Evolutionary conservation across 2,113 vertebrate species (phyloP).

Genomic region (Toxotes jaculatrix): DNA sequence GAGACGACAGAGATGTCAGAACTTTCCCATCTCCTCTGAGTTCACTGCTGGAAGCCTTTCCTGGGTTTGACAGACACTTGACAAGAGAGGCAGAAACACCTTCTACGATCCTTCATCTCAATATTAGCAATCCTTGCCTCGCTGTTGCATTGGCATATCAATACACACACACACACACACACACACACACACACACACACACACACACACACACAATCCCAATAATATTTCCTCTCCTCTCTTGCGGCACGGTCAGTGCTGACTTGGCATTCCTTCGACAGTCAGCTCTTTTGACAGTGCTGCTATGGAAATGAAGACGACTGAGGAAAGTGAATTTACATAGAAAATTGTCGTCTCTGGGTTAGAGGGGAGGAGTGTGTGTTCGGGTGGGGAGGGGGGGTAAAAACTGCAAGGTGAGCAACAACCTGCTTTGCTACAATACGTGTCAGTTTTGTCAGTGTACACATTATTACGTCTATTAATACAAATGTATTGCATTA

Average conservation of each 20-base stretch:
- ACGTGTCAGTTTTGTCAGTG: background rate
- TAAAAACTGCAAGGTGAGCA: conserved; percentile 57
- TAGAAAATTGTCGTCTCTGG: conserved; percentile 59
- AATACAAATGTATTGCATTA: background rate
- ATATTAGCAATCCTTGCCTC: conserved; percentile 17
- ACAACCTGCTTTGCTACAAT: conserved; percentile 13
- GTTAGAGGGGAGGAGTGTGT: conserved; percentile 24
- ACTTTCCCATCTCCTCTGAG: background rate
- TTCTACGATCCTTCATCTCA: conserved; percentile 26
- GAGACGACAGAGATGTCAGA: background rate
- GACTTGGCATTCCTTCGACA: conserved; percentile 60
- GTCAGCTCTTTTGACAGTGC: conserved; percentile 63
- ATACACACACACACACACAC: background rate
- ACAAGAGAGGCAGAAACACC: background rate
- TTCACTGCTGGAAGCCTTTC: conserved; percentile 12
- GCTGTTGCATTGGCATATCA: conserved; percentile 6
- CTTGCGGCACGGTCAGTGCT: conserved; percentile 38
- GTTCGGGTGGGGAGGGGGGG: conserved; percentile 5
- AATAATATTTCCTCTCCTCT: conserved; percentile 40
- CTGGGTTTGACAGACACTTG: conserved; percentile 20
- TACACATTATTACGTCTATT: background rate
- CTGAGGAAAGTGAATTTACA: conserved; percentile 58
- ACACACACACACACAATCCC: background rate
- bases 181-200: background rate
- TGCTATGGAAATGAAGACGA: conserved; percentile 64